Evolutionary conservation across 2,113 vertebrate species (phyloP).

Genomic region (Eurypyga helias): DNA sequence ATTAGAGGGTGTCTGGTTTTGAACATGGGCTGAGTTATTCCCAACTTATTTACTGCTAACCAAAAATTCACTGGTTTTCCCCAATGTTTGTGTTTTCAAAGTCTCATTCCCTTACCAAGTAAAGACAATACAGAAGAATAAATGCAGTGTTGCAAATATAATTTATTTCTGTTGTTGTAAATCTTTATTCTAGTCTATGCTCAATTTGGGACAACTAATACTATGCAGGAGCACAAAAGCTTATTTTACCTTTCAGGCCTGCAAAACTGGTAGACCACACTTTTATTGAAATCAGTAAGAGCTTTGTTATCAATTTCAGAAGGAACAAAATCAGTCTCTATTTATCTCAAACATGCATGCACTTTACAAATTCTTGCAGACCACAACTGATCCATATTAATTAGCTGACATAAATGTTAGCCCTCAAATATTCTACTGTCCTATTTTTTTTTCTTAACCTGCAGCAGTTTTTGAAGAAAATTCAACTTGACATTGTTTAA

Average conservation of each 20-base stretch:
- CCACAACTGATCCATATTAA: constrained; percentile 72
- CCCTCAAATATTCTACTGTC: constrained; percentile 53
- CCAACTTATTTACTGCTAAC: neutral
- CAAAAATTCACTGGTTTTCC: neutral
- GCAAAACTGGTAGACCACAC: neutral
- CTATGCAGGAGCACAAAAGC: neutral
- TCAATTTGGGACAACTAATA: neutral
- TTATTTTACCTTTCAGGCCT: neutral
- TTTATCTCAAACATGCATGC: constrained; percentile 25
- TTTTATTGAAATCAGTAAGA: neutral
- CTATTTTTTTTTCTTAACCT: constrained; percentile 66
- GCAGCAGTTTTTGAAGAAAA: constrained; percentile 69
- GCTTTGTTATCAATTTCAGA: neutral
- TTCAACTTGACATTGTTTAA: constrained; percentile 71
- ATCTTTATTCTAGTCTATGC: neutral
- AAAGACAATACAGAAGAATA: neutral
- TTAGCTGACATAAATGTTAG: constrained; percentile 70
- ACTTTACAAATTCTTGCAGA: constrained; percentile 60
- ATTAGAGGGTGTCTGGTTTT: neutral
- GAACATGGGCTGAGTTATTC: neutral
- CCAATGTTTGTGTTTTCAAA: neutral
- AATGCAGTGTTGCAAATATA: neutral
- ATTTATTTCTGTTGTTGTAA: neutral
- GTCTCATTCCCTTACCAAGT: neutral
- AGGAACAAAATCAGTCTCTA: constrained; percentile 30